Conservation (phyloP, 2,113 vertebrate species). For the Scomber scombrus region DNA sequence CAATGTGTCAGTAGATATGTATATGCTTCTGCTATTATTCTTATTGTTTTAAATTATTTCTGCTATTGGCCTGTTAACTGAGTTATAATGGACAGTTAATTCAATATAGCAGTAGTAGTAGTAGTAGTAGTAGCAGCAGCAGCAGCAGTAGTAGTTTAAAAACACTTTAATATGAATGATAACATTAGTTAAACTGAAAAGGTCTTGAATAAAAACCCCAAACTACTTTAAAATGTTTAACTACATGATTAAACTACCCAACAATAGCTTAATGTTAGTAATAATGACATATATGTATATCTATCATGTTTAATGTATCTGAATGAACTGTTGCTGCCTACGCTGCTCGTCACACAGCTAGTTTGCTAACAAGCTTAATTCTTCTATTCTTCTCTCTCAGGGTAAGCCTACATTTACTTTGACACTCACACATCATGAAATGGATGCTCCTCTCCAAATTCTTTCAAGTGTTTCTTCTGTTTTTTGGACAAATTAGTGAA, state of each 20-base stretch:
- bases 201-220: not conserved
- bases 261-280: not conserved
- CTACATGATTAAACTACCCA: too few relatives aligned
- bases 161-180: too few relatives aligned
- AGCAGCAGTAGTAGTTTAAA: too few relatives aligned
- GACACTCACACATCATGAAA: constrained; percentile 89
- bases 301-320: not conserved
- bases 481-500: constrained; percentile 88
- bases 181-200: not conserved
- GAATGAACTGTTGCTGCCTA: not conserved
- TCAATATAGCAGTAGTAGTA: too few relatives aligned
- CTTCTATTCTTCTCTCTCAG: too few relatives aligned
- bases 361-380: constrained; percentile 17
- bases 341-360: constrained; percentile 5
- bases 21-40: too few relatives aligned
- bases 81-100: too few relatives aligned
- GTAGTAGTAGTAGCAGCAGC: too few relatives aligned
- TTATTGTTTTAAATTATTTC: not conserved
- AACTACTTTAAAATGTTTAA: not conserved
- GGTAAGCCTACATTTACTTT: rapidly evolving
- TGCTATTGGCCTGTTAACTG: not conserved
- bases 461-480: constrained; percentile 92
- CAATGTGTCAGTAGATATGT: too few relatives aligned
- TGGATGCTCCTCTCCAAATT: constrained; percentile 95
- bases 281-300: not conserved